Conservation (phyloP, 2,888 invertebrate genomes). For the Pandemis corylana region DNA sequence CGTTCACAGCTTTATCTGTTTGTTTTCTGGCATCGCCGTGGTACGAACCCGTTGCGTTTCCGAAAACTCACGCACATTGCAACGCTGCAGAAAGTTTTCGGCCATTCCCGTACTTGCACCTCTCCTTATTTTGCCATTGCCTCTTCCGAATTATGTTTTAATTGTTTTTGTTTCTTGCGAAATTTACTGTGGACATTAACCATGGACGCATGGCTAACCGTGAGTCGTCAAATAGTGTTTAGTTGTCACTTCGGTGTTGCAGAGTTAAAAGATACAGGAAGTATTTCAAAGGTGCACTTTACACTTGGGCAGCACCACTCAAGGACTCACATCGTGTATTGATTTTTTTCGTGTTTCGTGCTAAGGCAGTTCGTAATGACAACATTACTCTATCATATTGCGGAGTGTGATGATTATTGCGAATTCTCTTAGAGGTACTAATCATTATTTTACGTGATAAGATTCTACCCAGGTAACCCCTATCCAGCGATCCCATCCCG, state of each 20-base stretch:
- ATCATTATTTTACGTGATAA: slow-evolving; percentile 63
- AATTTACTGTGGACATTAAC: slow-evolving; percentile 69
- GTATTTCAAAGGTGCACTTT: slow-evolving; percentile 65
- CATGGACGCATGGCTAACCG: slow-evolving; percentile 77
- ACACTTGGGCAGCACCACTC: slow-evolving; percentile 81
- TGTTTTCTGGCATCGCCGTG: slow-evolving; percentile 85
- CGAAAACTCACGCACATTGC: slow-evolving; percentile 60
- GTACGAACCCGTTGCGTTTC: slow-evolving; percentile 66
- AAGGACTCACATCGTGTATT: slow-evolving; percentile 77
- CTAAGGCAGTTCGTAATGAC: slow-evolving; percentile 66
- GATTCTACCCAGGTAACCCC: slow-evolving; percentile 79
- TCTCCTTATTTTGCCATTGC: slow-evolving; percentile 76
- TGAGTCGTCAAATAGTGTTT: slow-evolving; percentile 56
- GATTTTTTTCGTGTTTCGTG: slow-evolving; percentile 51
- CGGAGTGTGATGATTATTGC: slow-evolving; percentile 49
- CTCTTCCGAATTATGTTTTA: slow-evolving; percentile 66
- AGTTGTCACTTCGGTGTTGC: slow-evolving; percentile 57
- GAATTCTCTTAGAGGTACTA: slow-evolving; percentile 64
- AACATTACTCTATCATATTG: slow-evolving; percentile 37
- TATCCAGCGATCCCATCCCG: slow-evolving; percentile 82
- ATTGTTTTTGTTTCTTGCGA: slow-evolving; percentile 50
- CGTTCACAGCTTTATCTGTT: slow-evolving; percentile 81
- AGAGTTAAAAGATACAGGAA: slow-evolving; percentile 50
- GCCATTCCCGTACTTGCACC: slow-evolving; percentile 73
- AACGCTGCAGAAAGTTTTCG: slow-evolving; percentile 56